Base-by-base conservation (phyloP, 2,113 vertebrate genomes). In the Nymphicus hollandicus region DNA sequence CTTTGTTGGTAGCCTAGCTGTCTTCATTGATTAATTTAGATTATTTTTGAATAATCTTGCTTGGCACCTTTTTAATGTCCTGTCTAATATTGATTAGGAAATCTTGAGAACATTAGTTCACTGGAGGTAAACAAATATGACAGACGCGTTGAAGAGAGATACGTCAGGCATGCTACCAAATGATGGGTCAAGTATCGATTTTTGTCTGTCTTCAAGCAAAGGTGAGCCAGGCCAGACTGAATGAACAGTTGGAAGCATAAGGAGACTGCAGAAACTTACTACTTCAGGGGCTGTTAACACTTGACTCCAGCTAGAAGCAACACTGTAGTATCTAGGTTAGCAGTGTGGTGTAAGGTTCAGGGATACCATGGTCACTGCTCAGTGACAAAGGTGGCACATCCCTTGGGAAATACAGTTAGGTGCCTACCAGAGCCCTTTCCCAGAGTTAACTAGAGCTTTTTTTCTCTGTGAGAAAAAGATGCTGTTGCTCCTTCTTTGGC, bases 1-100 rank as follows among this genome's bases (percentile, higher is more conserved):
- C 66, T 93, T 81, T 35, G 35, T 49, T 85, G 61, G n/a, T 58
- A 65, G 44, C 52, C 53, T 58, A 53, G n/a, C 27, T 90, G 27
- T 79, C 70, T 65, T 80, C 55, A 93, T 76, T 88, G 86, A 97
- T 95, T 93, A 4, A 39, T 81, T 89, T 70, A 68, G 47, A 88
- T 86, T 19, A 64, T 47, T 93, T 95, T 91, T 68, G 55, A 93
- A 91, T 89, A 81, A 88, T 86, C 83, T 94, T 68, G 69, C 83
- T 96, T 88, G 92, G 81, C 71, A 86, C 46, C 61, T 95, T 95
- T 85, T 84, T 47, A 74, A 86, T 81, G 24, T 64, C 47, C 83
- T 82, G 44, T 58, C 70, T 86, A 49, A 87, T 92, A 94, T 89
- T 91, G 93, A 95, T 95, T 83, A 80, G 78, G 94, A 89, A 95